Evolutionary conservation across 2,888 invertebrate genomes (phyloP).

Genomic region (Heliconius hortense): DNA sequence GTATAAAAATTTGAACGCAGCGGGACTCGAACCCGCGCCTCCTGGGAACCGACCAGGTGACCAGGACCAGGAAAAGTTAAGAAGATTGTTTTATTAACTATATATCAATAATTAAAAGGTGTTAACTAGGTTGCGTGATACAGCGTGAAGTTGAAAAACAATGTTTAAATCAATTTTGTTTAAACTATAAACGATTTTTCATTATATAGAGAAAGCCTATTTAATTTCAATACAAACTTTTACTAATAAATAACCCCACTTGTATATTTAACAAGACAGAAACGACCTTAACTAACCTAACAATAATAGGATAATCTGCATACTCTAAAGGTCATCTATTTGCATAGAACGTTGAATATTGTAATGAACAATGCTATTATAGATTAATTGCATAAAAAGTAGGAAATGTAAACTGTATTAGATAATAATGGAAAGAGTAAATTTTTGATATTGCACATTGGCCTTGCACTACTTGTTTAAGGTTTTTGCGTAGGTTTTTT

Average conservation of each 20-base stretch:
- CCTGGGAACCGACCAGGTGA: too few species aligned
- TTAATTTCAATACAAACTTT: background rate
- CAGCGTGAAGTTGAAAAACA: too few species aligned
- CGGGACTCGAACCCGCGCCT: too few species aligned
- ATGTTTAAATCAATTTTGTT: too few species aligned
- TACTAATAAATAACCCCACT: slow-evolving; percentile 35
- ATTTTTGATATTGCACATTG: background rate
- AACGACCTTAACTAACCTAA: slow-evolving; percentile 24
- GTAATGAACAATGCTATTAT: slow-evolving; percentile 23
- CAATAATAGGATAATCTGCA: slow-evolving; percentile 25
- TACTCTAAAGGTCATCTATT: slow-evolving; percentile 24
- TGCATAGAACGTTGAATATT: slow-evolving; percentile 16
- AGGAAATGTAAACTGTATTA: slow-evolving; percentile 8
- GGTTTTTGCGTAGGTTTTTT: slow-evolving; percentile 17
- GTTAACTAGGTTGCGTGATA: too few species aligned
- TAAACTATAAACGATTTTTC: background rate
- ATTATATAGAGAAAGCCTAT: background rate
- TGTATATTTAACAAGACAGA: slow-evolving; percentile 28
- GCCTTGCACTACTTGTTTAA: slow-evolving; percentile 24
- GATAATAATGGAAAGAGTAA: slow-evolving; percentile 8
- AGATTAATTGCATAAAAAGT: slow-evolving; percentile 9
- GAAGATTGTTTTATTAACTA: too few species aligned
- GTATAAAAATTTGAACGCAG: too few species aligned
- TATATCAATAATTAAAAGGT: too few species aligned
- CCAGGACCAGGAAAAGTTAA: too few species aligned